Percentiles rank a stretch among this genome's conserved stretches.
phyloP scores from a whole-genome alignment of 2,113 vertebrate species.

The Cygnus buccinator region DNA sequence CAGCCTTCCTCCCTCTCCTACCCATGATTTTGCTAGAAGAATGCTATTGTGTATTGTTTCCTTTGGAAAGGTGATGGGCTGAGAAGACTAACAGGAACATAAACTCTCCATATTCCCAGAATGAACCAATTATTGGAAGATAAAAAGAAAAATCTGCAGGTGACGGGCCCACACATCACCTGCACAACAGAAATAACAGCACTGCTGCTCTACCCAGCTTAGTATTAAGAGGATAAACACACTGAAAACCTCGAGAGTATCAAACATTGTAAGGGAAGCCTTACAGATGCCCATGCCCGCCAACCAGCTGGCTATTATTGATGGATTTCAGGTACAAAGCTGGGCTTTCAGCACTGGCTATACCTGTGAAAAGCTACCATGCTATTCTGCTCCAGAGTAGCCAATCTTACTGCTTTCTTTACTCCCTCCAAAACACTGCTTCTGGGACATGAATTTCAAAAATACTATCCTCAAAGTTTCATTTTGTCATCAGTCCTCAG shows the following conservation, averaged over 20 bases:
- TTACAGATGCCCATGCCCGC: fast-evolving
- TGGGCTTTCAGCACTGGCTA: fast-evolving
- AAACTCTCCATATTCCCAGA: background rate
- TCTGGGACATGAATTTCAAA: background rate
- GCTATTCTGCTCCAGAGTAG: background rate
- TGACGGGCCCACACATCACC: background rate
- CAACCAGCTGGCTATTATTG: fast-evolving
- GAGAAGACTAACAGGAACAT: background rate
- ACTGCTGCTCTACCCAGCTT: background rate
- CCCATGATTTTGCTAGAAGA: background rate
- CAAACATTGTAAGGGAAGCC: background rate
- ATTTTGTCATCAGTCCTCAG: background rate
- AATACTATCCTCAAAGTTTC: background rate
- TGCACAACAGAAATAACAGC: background rate
- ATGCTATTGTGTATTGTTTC: background rate
- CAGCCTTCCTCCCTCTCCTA: background rate
- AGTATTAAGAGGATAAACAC: background rate
- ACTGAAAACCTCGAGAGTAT: background rate
- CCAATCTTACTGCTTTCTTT: background rate
- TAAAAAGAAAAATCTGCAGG: background rate
- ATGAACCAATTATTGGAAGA: background rate
- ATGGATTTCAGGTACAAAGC: background rate
- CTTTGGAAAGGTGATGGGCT: background rate
- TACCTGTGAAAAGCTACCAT: background rate
- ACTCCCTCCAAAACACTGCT: fast-evolving